A percentile compares a stretch with the other conserved stretches of the same genome.
Conservation (phyloP, 1,140 invertebrate genomes). For the Cydia pomonella region DNA sequence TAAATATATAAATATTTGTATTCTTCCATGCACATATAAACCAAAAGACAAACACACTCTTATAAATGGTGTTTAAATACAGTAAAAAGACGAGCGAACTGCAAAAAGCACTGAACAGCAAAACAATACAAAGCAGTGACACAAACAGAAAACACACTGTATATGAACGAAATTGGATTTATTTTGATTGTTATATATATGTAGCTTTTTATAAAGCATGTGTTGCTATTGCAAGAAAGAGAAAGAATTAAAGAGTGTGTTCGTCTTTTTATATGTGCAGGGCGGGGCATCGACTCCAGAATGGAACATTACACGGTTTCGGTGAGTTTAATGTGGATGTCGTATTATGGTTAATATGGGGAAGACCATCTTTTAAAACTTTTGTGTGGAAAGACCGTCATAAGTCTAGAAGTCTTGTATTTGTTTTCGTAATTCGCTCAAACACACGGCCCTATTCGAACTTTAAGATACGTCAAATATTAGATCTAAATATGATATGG, state of each 20-base stretch:
- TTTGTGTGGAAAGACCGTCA: too few species aligned
- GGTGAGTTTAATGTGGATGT: constrained; percentile 30
- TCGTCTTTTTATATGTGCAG: constrained; percentile 78
- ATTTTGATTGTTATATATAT: constrained; percentile 60
- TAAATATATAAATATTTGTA: constrained; percentile 60
- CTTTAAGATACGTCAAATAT: too few species aligned
- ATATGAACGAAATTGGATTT: constrained; percentile 53
- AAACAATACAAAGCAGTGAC: constrained; percentile 44
- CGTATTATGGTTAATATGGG: too few species aligned
- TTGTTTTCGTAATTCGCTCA: too few species aligned
- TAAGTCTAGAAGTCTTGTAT: too few species aligned
- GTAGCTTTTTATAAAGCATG: constrained; percentile 71
- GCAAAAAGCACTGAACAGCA: constrained; percentile 48
- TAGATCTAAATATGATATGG: too few species aligned
- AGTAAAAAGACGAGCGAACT: constrained; percentile 34
- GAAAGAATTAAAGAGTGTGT: constrained; percentile 72
- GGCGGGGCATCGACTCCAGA: constrained; percentile 51
- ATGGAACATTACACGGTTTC: background rate
- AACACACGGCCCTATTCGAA: too few species aligned
- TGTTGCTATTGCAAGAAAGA: constrained; percentile 64
- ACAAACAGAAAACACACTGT: constrained; percentile 50
- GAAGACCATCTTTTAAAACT: too few species aligned
- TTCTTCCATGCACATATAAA: constrained; percentile 80
- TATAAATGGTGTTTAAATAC: constrained; percentile 48
- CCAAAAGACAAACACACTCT: constrained; percentile 80